Conservation (phyloP, 2,797 vertebrate genomes). For the Intellagama lesueurii region DNA sequence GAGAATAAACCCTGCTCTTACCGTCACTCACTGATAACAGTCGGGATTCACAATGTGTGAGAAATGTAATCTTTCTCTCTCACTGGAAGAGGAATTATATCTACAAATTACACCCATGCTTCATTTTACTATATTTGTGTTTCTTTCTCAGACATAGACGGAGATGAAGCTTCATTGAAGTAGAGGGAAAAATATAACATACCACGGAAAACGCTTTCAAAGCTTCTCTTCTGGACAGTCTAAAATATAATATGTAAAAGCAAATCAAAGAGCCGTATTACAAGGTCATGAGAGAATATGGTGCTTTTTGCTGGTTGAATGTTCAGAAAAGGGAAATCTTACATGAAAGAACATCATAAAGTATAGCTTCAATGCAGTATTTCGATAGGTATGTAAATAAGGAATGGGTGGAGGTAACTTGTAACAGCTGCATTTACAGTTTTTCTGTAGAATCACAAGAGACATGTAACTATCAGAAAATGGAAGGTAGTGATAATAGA, state of each 20-base stretch:
- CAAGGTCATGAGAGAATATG: slow-evolving; percentile 1
- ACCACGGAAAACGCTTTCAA: slow-evolving; percentile 8
- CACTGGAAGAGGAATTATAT: neutral
- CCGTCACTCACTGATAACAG: too few relatives aligned
- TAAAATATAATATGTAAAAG: slow-evolving; percentile 8
- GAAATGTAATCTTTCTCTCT: neutral
- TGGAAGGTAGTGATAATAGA: neutral
- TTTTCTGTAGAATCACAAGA: neutral
- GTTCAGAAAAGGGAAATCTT: slow-evolving; percentile 9
- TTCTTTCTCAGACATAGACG: neutral
- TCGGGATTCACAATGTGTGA: too few relatives aligned
- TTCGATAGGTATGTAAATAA: slow-evolving; percentile 15
- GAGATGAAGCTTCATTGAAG: neutral
- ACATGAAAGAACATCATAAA: slow-evolving; percentile 19
- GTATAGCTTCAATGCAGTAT: neutral
- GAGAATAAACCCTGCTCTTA: too few relatives aligned
- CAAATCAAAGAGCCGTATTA: slow-evolving; percentile 6
- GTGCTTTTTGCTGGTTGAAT: neutral
- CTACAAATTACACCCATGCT: neutral
- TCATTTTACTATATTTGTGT: neutral
- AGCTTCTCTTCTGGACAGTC: slow-evolving; percentile 17
- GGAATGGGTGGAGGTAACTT: slow-evolving; percentile 2
- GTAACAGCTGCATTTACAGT: slow-evolving; percentile 1
- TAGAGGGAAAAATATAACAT: neutral
- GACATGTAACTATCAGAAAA: neutral